A percentile compares a stretch with the other conserved stretches of the same genome.
These are phyloP conservation scores for Nesoenas mayeri DNA, from an alignment of 2,113 vertebrate species.

Conservation along the genomic window DNA sequence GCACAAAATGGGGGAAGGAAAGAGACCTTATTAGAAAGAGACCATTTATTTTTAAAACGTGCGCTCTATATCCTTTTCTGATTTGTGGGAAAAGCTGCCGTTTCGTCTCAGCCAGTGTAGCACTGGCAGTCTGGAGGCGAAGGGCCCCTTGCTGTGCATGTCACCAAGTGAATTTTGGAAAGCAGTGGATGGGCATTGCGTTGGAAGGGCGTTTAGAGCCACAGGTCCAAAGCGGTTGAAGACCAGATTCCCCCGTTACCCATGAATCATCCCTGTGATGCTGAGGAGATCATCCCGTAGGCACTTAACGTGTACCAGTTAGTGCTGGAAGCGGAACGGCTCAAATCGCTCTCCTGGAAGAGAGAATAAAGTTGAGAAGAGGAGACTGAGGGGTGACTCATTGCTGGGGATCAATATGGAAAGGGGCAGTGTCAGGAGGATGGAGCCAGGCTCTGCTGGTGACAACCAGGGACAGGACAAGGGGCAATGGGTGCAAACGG, in stretches of 20 bases:
- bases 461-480: no score
- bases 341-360: conserved; percentile 33
- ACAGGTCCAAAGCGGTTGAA: background rate
- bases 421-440: no score
- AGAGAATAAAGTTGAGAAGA: background rate
- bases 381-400: no score
- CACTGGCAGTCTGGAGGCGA: background rate
- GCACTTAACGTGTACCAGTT: background rate
- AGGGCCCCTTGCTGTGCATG: background rate
- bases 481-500: no score
- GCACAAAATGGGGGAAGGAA: background rate
- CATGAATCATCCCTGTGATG: fast-evolving
- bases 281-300: background rate
- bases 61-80: background rate
- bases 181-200: background rate
- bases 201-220: background rate
- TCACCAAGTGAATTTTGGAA: background rate
- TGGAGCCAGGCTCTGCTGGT: no score
- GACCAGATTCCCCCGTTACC: background rate
- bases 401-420: no score
- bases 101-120: background rate
- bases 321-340: conserved; percentile 17
- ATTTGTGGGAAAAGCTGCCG: background rate
- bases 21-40: background rate
- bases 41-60: background rate